These are phyloP conservation scores for Mormyrus iriodes DNA, from an alignment of 2,113 vertebrate species.

Conservation along the genomic window DNA sequence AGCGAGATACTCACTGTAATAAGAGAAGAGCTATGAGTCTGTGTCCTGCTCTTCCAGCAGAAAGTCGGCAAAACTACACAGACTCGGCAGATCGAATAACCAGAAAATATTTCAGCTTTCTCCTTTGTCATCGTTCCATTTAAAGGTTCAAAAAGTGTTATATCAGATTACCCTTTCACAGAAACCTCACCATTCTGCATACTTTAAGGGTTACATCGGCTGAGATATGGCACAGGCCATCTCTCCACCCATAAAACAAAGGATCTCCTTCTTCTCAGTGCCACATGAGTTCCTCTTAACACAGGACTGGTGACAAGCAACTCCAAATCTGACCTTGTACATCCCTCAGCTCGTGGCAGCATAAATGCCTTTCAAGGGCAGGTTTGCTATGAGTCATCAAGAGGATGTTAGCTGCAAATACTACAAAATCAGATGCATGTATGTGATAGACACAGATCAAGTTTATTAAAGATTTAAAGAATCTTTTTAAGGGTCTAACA, in stretches of 20 bases:
- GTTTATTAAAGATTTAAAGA: background rate
- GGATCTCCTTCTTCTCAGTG: background rate
- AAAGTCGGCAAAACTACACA: background rate
- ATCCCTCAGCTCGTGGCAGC: background rate
- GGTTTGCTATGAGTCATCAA: background rate
- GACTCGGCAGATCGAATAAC: background rate
- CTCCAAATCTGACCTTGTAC: background rate
- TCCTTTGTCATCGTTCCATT: background rate
- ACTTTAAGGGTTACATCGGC: background rate
- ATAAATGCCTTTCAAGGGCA: background rate
- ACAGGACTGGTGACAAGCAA: background rate
- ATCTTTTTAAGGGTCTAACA: background rate
- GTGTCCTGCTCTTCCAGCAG: background rate
- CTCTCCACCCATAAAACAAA: background rate
- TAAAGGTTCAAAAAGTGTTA: background rate
- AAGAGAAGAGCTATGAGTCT: background rate
- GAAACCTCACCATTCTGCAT: background rate
- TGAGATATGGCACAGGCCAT: background rate
- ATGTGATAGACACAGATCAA: background rate
- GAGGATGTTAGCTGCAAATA: background rate
- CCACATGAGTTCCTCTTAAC: background rate
- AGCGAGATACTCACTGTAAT: background rate
- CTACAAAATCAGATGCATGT: background rate
- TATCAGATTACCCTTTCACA: background rate
- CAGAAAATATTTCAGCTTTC: background rate